phyloP scores from a whole-genome alignment of 2,888 invertebrate genomes.

The Cerastis rubricosa region DNA sequence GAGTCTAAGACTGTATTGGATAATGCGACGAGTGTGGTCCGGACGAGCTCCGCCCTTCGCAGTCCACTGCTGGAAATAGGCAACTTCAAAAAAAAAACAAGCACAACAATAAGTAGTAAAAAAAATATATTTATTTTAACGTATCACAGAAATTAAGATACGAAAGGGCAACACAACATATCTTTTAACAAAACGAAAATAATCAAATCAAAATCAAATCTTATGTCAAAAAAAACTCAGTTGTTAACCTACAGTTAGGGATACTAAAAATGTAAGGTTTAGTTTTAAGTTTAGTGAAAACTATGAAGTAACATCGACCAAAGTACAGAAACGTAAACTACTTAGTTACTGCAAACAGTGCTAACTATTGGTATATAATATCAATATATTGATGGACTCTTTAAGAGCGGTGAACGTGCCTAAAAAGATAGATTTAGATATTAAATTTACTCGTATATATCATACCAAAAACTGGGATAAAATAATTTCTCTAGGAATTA shows the following conservation, averaged over 20 bases:
- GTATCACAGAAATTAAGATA: too few species aligned
- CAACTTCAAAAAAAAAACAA: too few species aligned
- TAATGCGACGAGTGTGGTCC: neutral
- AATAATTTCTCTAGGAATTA: slow-evolving; percentile 46
- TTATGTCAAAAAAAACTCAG: too few species aligned
- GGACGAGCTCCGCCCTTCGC: too few species aligned
- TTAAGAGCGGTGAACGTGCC: slow-evolving; percentile 70
- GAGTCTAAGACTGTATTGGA: neutral
- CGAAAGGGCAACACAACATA: neutral
- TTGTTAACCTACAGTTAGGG: neutral
- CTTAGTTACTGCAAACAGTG: slow-evolving; percentile 18
- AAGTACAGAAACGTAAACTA: slow-evolving; percentile 18
- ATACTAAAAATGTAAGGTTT: neutral
- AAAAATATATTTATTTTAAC: too few species aligned
- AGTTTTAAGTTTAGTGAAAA: slow-evolving; percentile 11
- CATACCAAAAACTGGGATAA: slow-evolving; percentile 62
- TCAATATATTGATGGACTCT: slow-evolving; percentile 59
- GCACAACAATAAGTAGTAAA: too few species aligned
- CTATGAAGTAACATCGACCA: slow-evolving; percentile 1
- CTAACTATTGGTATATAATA: slow-evolving; percentile 63
- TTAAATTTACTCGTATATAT: slow-evolving; percentile 43
- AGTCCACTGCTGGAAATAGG: too few species aligned
- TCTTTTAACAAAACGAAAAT: neutral
- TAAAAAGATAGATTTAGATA: slow-evolving; percentile 62
- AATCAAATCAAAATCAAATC: too few species aligned